phyloP scores from a whole-genome alignment of 2,113 vertebrate genomes.

The Podarcis muralis region DNA sequence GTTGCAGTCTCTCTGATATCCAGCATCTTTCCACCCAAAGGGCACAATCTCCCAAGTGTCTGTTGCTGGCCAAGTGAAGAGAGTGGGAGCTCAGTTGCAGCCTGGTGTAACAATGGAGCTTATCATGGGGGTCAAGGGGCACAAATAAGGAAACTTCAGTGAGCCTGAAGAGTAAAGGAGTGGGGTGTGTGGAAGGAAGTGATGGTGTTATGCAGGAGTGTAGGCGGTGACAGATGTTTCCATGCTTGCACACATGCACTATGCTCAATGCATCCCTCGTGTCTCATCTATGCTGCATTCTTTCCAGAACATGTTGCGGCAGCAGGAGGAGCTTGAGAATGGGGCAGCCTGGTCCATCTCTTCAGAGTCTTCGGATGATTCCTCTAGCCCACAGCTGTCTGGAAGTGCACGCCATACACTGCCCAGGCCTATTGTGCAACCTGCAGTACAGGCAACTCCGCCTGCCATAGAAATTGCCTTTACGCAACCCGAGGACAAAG shows the following conservation, averaged over 20 bases:
- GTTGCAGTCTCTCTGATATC: too few species aligned
- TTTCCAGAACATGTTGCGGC: conserved; percentile 88
- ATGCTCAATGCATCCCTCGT: neutral
- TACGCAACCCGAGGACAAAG: conserved; percentile 75
- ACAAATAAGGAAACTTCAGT: too few species aligned
- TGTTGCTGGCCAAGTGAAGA: neutral
- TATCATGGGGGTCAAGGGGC: neutral
- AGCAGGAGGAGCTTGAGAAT: conserved; percentile 90
- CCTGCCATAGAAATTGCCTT: conserved; percentile 85
- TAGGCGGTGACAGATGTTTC: neutral
- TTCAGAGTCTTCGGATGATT: conserved; percentile 93
- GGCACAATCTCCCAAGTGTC: neutral
- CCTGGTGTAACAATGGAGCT: too few species aligned
- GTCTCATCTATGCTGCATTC: neutral
- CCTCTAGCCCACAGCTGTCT: conserved; percentile 90
- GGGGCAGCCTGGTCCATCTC: conserved; percentile 94
- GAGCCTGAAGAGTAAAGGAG: neutral
- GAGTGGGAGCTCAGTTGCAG: too few species aligned
- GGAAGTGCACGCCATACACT: conserved; percentile 73
- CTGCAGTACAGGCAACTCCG: conserved; percentile 77
- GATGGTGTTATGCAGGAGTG: neutral
- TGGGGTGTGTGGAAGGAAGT: neutral
- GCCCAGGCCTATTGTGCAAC: conserved; percentile 81
- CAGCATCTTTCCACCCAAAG: neutral
- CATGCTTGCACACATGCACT: neutral